Percentiles rank a stretch among this genome's conserved stretches.
phyloP scores from a whole-genome alignment of 2,113 vertebrate species.

The Aegithalos caudatus region DNA sequence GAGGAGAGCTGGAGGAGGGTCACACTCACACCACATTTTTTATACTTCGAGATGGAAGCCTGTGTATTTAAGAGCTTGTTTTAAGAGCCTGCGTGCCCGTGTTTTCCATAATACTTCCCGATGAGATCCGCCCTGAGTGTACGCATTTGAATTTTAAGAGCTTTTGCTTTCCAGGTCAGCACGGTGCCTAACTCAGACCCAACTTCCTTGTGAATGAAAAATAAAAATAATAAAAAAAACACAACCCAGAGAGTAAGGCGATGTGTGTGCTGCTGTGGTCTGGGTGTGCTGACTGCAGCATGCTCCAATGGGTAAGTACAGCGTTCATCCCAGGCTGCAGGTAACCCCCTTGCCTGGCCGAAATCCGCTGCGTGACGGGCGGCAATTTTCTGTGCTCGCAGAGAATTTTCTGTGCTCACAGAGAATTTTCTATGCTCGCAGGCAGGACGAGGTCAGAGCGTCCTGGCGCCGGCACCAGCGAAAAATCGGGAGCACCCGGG shows the following conservation, averaged over 20 bases:
- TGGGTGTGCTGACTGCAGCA: neutral
- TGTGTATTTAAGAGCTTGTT: neutral
- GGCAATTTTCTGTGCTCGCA: neutral
- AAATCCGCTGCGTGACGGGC: neutral
- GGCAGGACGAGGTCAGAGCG: neutral
- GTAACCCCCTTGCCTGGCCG: neutral
- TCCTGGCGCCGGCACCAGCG: neutral
- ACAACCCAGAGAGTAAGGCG: neutral
- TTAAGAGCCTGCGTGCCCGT: neutral
- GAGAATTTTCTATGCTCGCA: neutral
- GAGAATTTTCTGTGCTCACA: neutral
- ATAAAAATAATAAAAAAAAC: neutral
- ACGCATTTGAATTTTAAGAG: neutral
- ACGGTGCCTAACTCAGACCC: neutral
- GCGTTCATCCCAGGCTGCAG: neutral
- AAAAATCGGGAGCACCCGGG: neutral
- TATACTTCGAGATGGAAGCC: neutral
- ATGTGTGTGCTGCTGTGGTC: neutral
- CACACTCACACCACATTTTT: neutral
- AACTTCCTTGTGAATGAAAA: neutral
- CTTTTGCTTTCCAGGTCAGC: slow-evolving; percentile 2
- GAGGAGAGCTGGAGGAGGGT: neutral
- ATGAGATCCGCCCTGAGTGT: neutral
- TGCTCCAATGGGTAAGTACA: neutral
- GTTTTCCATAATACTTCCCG: neutral